Percentiles rank a stretch among this genome's conserved stretches.
phyloP scores from a whole-genome alignment of 1,140 invertebrate species.

The Drosophila ambigua region DNA sequence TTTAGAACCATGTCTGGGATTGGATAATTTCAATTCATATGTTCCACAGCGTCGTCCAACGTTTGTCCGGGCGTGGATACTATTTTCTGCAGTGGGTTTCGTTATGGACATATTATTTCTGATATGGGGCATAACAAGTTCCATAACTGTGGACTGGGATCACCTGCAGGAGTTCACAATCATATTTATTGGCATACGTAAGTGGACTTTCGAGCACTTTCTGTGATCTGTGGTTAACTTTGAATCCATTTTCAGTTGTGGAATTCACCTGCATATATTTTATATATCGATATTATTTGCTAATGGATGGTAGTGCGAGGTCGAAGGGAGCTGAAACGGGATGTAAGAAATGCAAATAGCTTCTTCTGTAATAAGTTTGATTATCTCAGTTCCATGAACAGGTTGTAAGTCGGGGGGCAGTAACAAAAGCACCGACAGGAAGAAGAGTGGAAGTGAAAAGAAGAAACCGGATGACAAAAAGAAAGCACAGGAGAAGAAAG shows the following conservation, averaged over 20 bases:
- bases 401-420: constrained; percentile 27
- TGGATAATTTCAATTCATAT: neutral
- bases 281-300: constrained; percentile 47
- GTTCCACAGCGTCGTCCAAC: constrained; percentile 32
- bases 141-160: constrained; percentile 51
- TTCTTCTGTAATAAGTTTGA: too few species aligned
- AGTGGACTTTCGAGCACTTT: neutral
- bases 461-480: constrained; percentile 4
- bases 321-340: constrained; percentile 15
- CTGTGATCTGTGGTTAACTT: neutral
- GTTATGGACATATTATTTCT: constrained; percentile 45
- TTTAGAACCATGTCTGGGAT: neutral
- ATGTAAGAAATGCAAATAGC: constrained; percentile 4
- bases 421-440: neutral
- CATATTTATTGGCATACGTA: constrained; percentile 58
- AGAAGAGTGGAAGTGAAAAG: constrained; percentile 2
- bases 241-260: constrained; percentile 32
- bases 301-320: constrained; percentile 24
- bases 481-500: constrained; percentile 1
- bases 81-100: constrained; percentile 57
- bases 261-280: constrained; percentile 50
- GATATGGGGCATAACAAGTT: constrained; percentile 45
- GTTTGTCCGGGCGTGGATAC: constrained; percentile 51
- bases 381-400: neutral
- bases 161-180: constrained; percentile 42